Conservation (phyloP, 1,140 invertebrate genomes). For the Cephus cinctus region DNA sequence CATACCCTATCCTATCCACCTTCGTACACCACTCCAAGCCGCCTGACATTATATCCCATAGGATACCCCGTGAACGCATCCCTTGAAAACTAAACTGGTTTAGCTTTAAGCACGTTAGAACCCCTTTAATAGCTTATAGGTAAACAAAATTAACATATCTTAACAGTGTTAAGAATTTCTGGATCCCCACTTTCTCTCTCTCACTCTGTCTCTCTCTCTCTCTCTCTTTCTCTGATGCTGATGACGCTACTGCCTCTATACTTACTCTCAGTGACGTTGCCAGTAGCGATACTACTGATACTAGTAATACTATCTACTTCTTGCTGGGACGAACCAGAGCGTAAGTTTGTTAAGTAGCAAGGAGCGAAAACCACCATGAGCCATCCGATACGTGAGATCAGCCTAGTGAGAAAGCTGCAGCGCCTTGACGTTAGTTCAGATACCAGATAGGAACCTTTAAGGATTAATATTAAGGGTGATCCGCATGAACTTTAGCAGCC, state of each 20-base stretch:
- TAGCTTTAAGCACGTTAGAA: slow-evolving; percentile 56
- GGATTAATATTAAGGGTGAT: too few species aligned
- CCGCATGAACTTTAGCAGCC: too few species aligned
- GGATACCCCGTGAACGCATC: slow-evolving; percentile 47
- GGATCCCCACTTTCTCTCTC: slow-evolving; percentile 20
- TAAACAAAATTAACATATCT: slow-evolving; percentile 59
- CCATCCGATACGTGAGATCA: slow-evolving; percentile 20
- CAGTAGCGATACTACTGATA: neutral
- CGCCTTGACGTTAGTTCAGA: too few species aligned
- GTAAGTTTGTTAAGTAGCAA: slow-evolving; percentile 27
- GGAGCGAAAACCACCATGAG: slow-evolving; percentile 23
- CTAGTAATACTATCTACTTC: slow-evolving; percentile 1
- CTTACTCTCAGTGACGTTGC: slow-evolving; percentile 4
- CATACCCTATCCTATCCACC: slow-evolving; percentile 8
- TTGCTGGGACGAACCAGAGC: neutral
- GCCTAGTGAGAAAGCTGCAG: too few species aligned
- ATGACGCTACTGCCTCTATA: neutral
- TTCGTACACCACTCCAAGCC: slow-evolving; percentile 12
- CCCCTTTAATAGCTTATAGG: slow-evolving; percentile 58
- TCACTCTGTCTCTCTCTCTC: slow-evolving; percentile 7
- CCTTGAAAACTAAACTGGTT: slow-evolving; percentile 55
- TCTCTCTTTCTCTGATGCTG: neutral
- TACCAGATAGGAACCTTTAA: too few species aligned
- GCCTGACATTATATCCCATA: slow-evolving; percentile 25
- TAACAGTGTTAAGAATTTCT: slow-evolving; percentile 58